phyloP scores from a whole-genome alignment of 2,888 invertebrate genomes.

The Apantesis nais region DNA sequence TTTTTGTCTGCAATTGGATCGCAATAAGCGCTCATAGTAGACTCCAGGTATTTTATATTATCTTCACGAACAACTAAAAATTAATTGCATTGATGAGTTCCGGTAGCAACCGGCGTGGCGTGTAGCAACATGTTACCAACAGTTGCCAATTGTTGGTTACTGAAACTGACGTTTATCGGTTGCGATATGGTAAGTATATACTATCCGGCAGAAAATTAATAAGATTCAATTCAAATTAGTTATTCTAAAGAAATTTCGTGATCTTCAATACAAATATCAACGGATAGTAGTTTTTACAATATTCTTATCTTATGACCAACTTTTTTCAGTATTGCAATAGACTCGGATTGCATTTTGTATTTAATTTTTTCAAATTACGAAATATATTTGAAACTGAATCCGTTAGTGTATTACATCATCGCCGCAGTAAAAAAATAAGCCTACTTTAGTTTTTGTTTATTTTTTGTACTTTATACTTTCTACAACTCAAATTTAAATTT shows the following conservation, averaged over 20 bases:
- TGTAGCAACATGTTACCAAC: constrained; percentile 39
- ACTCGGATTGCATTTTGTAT: background rate
- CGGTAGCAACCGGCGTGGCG: constrained; percentile 23
- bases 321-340: background rate
- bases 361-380: background rate
- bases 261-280: no score
- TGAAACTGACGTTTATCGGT: constrained; percentile 22
- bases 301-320: background rate
- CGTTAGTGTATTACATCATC: background rate
- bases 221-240: background rate
- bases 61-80: constrained; percentile 25
- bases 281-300: no score
- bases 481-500: no score
- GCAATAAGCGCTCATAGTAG: no score
- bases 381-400: background rate
- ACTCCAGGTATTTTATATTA: background rate
- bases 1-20: no score
- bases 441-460: background rate
- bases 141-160: constrained; percentile 32
- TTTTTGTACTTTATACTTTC: no score
- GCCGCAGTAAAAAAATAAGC: background rate
- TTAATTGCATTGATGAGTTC: constrained; percentile 34
- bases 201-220: background rate
- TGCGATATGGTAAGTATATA: constrained; percentile 10
- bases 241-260: background rate